Base-by-base conservation (phyloP, 1,140 invertebrate genomes). In the Zaprionus taronus region DNA sequence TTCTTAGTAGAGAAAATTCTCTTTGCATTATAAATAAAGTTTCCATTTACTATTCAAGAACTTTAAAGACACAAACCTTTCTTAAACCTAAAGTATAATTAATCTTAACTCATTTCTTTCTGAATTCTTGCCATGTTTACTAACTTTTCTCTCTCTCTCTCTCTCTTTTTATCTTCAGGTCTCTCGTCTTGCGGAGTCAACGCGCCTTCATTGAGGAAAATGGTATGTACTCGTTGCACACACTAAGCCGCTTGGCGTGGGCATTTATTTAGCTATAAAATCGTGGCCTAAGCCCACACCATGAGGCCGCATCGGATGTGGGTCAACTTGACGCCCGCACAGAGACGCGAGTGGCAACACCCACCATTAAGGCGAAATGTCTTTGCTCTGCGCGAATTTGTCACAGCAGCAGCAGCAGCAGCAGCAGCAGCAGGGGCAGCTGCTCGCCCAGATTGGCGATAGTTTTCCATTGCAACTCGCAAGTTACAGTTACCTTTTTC, bases 171-270 rank as follows among this genome's bases (percentile, higher is more conserved):
- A 12, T 24, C 51, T 69, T 92, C 91, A 92, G 91, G 91, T 92
- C 91, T 70, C 80, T 92, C 38, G 91, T 92, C 75, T 83, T 92
- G 87, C 91, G 91, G 41, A 91, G 87, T 82, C 91, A 92, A 83
- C 91, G 91, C 79, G 87, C 89, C 71, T 92, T 92, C 77, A 83
- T 83, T 77, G 91, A 92, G 74, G 91, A 91, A 91, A 92, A 92
- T 87, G 91, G 91, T 92, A 82, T 77, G 91, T 91, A 63, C 11
- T 72, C n/a, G 7, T 7, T n/a, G 15, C 41, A 44, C 41, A 44
- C 41, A 47, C 1, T 7, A 47, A 47, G 36, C 67, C n/a, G 57
- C 61, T 41, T 56, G 5, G 64, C 68, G 85, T 91, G 83, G 86
- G 86, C 60, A 51, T 41, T 81, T 77, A 71, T 70, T 49, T 64